Percentiles rank a stretch among this genome's conserved stretches.
Conservation (phyloP, 2,888 invertebrate genomes). For the Drosophila macrospina region DNA sequence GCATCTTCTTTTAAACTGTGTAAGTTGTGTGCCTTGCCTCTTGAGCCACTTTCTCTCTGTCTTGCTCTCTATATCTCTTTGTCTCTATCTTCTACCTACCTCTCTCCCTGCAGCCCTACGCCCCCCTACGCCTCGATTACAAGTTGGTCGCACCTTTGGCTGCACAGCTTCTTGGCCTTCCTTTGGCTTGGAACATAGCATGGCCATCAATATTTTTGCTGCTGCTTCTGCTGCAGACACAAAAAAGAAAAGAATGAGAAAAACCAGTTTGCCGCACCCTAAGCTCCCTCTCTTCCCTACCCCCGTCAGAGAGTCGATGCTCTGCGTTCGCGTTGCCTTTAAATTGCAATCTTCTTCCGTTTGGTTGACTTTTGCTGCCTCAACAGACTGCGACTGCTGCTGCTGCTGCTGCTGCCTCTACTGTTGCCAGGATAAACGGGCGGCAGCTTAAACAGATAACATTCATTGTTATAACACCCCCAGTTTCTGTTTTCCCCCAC, state of each 20-base stretch:
- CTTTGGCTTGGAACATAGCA: slow-evolving; percentile 55
- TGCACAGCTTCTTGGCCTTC: slow-evolving; percentile 20
- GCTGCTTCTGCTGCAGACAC: slow-evolving; percentile 26
- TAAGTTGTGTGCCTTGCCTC: slow-evolving; percentile 10
- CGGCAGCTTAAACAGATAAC: slow-evolving; percentile 79
- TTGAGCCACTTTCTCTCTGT: neutral
- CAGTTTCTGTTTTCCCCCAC: neutral
- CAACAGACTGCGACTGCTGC: slow-evolving; percentile 43
- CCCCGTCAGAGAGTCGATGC: neutral
- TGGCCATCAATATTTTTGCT: slow-evolving; percentile 73
- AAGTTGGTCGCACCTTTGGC: slow-evolving; percentile 49
- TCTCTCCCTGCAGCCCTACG: slow-evolving; percentile 2
- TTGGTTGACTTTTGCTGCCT: slow-evolving; percentile 79
- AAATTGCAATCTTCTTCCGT: slow-evolving; percentile 80
- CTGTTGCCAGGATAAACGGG: slow-evolving; percentile 70
- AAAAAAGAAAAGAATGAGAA: slow-evolving; percentile 34
- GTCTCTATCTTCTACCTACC: neutral
- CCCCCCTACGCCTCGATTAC: slow-evolving; percentile 7
- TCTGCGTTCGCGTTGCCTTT: slow-evolving; percentile 46
- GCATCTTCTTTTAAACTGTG: slow-evolving; percentile 31
- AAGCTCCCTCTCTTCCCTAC: neutral
- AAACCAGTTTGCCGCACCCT: slow-evolving; percentile 72
- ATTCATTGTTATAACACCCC: slow-evolving; percentile 72
- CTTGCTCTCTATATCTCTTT: no score
- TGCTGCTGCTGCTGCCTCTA: slow-evolving; percentile 9